These are phyloP conservation scores for Anguilla rostrata DNA, from an alignment of 2,113 vertebrate species.

Conservation along the genomic window DNA sequence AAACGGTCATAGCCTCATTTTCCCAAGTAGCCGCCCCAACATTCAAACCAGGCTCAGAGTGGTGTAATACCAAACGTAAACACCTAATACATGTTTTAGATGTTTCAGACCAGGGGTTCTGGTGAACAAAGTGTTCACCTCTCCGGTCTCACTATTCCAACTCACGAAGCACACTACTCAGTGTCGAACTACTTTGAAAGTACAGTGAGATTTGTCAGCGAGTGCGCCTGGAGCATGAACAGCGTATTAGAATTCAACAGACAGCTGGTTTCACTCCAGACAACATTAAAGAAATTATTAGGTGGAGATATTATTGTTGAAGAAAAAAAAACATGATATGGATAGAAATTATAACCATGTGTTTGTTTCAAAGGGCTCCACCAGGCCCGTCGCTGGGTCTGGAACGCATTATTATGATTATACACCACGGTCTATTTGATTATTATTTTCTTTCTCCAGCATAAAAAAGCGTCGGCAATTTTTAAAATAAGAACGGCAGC, in stretches of 20 bases:
- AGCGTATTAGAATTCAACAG: conserved; percentile 20
- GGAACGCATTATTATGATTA: conserved; percentile 40
- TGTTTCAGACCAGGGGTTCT: neutral
- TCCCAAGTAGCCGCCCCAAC: neutral
- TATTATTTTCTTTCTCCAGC: conserved; percentile 36
- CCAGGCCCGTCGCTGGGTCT: conserved; percentile 26
- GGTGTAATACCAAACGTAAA: neutral
- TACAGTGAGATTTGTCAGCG: conserved; percentile 16
- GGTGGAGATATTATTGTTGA: conserved; percentile 20
- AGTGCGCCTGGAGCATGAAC: conserved; percentile 20
- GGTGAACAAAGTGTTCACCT: neutral
- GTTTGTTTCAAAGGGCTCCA: conserved; percentile 34
- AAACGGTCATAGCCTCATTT: neutral
- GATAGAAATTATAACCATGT: conserved; percentile 40
- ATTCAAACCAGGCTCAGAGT: neutral
- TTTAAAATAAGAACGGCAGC: conserved; percentile 23
- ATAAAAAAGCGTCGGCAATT: conserved; percentile 31
- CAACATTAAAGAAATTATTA: conserved; percentile 31
- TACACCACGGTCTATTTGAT: conserved; percentile 35
- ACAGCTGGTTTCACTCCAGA: conserved; percentile 32
- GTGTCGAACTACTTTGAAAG: neutral
- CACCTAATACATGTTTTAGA: neutral
- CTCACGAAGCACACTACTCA: neutral
- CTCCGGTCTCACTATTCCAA: neutral
- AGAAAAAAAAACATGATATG: conserved; percentile 26